These are phyloP conservation scores for Athalia circularis DNA, from an alignment of 2,888 invertebrate genomes.

Conservation along the genomic window DNA sequence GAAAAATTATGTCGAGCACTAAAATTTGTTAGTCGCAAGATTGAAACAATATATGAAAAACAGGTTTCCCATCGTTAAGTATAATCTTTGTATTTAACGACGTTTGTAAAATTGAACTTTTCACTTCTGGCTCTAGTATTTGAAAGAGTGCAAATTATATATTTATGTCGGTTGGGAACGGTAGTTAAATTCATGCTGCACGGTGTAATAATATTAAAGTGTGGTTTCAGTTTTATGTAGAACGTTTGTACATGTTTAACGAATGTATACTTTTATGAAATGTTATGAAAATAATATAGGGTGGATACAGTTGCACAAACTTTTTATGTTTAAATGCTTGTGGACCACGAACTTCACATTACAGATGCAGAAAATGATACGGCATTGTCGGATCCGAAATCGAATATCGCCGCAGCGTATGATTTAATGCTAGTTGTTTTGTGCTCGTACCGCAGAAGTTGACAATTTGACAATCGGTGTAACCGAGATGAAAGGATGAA, in stretches of 20 bases:
- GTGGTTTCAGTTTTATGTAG: conserved; percentile 28
- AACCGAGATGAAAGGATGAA: neutral
- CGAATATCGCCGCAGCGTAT: too few relatives aligned
- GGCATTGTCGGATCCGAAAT: too few relatives aligned
- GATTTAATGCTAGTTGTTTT: too few relatives aligned
- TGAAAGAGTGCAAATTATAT: conserved; percentile 42
- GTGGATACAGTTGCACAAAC: neutral
- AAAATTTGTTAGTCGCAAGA: conserved; percentile 12
- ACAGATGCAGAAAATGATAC: too few relatives aligned
- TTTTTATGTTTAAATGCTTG: neutral
- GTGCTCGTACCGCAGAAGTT: neutral
- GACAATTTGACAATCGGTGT: neutral
- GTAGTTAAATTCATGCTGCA: conserved; percentile 24
- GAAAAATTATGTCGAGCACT: conserved; percentile 22
- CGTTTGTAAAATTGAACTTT: conserved; percentile 41
- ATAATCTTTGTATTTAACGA: conserved; percentile 39
- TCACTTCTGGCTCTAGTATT: conserved; percentile 35
- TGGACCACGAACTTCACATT: neutral
- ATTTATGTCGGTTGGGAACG: conserved; percentile 30
- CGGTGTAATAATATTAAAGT: conserved; percentile 26
- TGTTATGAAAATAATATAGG: neutral
- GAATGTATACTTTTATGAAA: conserved; percentile 23
- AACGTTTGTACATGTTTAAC: conserved; percentile 28
- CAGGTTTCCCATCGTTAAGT: conserved; percentile 8
- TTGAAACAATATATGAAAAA: conserved; percentile 29